Percentiles rank a stretch among this genome's conserved stretches.
These are phyloP conservation scores for Elysia chlorotica DNA, from an alignment of 1,140 invertebrate species.

Conservation along the genomic window DNA sequence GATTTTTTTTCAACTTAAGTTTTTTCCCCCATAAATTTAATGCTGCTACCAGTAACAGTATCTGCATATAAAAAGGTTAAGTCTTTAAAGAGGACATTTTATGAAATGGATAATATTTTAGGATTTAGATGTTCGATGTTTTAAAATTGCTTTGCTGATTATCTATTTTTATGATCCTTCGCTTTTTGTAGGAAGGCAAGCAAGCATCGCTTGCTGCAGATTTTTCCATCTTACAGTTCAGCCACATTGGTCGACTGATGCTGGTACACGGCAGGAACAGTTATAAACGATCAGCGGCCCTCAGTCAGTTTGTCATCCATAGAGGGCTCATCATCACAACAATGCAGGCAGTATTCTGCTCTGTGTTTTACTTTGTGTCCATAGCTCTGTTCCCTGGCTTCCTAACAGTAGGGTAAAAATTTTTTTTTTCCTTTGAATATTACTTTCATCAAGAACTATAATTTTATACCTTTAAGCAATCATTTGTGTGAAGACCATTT, in stretches of 20 bases:
- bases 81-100: too few species aligned
- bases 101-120: too few species aligned
- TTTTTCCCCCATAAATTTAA: neutral
- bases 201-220: slow-evolving; percentile 98
- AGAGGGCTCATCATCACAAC: slow-evolving; percentile 97
- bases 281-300: slow-evolving; percentile 92
- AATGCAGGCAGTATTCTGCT: slow-evolving; percentile 98
- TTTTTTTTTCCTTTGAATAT: neutral
- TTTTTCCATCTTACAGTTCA: slow-evolving; percentile 95
- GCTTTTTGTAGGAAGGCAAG: slow-evolving; percentile 78
- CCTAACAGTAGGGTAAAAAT: slow-evolving; percentile 88
- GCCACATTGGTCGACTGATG: slow-evolving; percentile 80
- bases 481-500: too few species aligned
- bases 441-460: too few species aligned
- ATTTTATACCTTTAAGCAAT: too few species aligned
- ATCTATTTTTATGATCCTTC: too few species aligned
- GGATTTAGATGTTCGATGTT: too few species aligned
- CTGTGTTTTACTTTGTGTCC: slow-evolving; percentile 98
- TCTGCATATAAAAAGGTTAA: too few species aligned
- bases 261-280: slow-evolving; percentile 94
- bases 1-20: neutral
- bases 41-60: too few species aligned
- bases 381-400: slow-evolving; percentile 97
- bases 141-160: too few species aligned
- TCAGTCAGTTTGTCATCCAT: slow-evolving; percentile 99